Conservation (phyloP, 2,888 invertebrate species). For the Hypena proboscidalis region DNA sequence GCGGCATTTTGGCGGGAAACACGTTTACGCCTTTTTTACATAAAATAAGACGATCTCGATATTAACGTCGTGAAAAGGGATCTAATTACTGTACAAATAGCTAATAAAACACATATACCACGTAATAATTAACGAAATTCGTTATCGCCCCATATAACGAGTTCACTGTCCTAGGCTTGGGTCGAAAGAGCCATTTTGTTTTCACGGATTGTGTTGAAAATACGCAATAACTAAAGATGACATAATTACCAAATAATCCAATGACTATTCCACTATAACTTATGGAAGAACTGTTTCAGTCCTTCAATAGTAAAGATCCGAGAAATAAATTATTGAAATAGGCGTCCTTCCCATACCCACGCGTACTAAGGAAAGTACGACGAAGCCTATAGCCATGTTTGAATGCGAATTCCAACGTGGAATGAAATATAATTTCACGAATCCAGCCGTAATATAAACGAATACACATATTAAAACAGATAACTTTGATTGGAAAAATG, state of each 20-base stretch:
- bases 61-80: constrained; percentile 29
- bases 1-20: constrained; percentile 85
- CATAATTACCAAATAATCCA: constrained; percentile 77
- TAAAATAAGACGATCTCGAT: constrained; percentile 29
- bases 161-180: constrained; percentile 84
- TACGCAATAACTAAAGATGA: constrained; percentile 80
- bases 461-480: constrained; percentile 66
- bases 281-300: constrained; percentile 79
- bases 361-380: constrained; percentile 82
- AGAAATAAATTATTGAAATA: constrained; percentile 84
- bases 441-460: constrained; percentile 61
- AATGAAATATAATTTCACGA: constrained; percentile 68
- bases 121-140: constrained; percentile 57
- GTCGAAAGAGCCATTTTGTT: constrained; percentile 85
- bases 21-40: constrained; percentile 47
- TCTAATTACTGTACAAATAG: constrained; percentile 34
- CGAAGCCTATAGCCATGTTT: constrained; percentile 84
- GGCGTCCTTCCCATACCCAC: constrained; percentile 81
- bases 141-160: constrained; percentile 79
- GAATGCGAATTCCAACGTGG: constrained; percentile 84
- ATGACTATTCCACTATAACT: constrained; percentile 72
- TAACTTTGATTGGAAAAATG: constrained; percentile 67
- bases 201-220: constrained; percentile 83
- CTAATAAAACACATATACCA: constrained; percentile 39
- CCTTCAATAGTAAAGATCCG: constrained; percentile 77